Conservation (phyloP, 2,113 vertebrate genomes). For the rabbit (Oryctolagus cuniculus) region mOryCun1.1 NC_091438.1:152206001-152206500, state of each 20-base stretch:
- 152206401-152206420: too few relatives aligned
- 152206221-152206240: neutral
- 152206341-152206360: fast-evolving
- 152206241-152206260: neutral
- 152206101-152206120: neutral
- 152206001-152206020: constrained; percentile 17
- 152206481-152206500: too few relatives aligned
- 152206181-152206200: neutral
- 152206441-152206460: neutral
- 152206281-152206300: neutral
- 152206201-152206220: neutral
- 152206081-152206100: neutral
- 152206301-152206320: neutral
- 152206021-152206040: neutral
- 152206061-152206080: neutral
- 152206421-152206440: too few relatives aligned
- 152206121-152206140: neutral
- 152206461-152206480: too few relatives aligned
- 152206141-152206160: neutral
- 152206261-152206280: neutral
- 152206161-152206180: neutral
- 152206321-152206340: neutral
- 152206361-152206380: neutral
- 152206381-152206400: neutral
- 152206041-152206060: neutral